These are phyloP conservation scores for Clupea harengus DNA, from an alignment of 2,113 vertebrate species.

Conservation along the genomic window DNA sequence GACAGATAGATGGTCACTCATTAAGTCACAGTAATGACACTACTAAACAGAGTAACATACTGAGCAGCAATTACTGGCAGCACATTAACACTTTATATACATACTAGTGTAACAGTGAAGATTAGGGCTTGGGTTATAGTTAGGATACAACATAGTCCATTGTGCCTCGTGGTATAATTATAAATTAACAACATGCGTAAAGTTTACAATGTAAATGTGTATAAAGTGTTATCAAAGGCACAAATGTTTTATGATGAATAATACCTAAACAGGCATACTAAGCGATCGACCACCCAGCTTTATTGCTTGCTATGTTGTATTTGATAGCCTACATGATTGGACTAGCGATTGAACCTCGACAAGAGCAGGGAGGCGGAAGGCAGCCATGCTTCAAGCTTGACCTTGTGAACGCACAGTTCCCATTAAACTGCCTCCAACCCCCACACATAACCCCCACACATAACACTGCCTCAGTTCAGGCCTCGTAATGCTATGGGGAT, in stretches of 20 bases:
- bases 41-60: neutral
- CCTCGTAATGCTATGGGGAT: neutral
- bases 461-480: neutral
- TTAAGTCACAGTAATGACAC: neutral
- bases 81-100: neutral
- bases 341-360: neutral
- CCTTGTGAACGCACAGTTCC: neutral
- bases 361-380: neutral
- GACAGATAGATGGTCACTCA: neutral
- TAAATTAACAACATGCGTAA: neutral
- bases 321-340: neutral
- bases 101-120: neutral
- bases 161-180: neutral
- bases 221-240: neutral
- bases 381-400: neutral
- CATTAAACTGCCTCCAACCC: neutral
- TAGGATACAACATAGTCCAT: neutral
- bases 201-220: neutral
- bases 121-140: neutral
- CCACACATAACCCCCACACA: no score
- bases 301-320: neutral
- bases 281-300: neutral
- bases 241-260: neutral
- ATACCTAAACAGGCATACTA: neutral
- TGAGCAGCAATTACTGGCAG: neutral